A percentile compares a stretch with the other conserved stretches of the same genome.
Conservation (phyloP, 2,888 invertebrate species). For the Ethmia dodecea region DNA sequence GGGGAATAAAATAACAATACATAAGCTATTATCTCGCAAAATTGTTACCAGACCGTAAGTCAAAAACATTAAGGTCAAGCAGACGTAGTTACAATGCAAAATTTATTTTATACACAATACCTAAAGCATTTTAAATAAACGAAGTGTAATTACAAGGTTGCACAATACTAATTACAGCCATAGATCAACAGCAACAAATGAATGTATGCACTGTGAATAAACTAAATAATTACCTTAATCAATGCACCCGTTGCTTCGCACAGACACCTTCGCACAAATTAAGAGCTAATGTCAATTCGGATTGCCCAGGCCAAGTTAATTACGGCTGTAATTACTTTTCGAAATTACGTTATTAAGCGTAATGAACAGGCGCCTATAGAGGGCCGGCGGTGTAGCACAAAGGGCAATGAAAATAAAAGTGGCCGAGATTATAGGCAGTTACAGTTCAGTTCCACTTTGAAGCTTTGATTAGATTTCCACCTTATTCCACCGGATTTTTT, state of each 20-base stretch:
- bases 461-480: no score
- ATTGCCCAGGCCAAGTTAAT: slow-evolving; percentile 24
- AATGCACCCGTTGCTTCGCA: slow-evolving; percentile 17
- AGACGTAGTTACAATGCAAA: no score
- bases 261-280: slow-evolving; percentile 30
- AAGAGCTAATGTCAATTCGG: slow-evolving; percentile 31
- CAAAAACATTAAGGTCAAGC: no score
- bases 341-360: slow-evolving; percentile 51
- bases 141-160: slow-evolving; percentile 4
- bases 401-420: slow-evolving; percentile 14
- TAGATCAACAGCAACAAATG: slow-evolving; percentile 6
- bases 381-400: slow-evolving; percentile 12
- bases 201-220: slow-evolving; percentile 17
- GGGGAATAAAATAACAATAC: no score
- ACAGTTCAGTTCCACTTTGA: no score
- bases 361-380: slow-evolving; percentile 28
- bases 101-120: no score
- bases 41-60: no score
- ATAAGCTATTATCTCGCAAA: no score
- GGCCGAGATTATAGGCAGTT: slow-evolving; percentile 3
- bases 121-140: neutral
- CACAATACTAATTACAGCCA: slow-evolving; percentile 7
- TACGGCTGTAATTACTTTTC: slow-evolving; percentile 48
- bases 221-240: slow-evolving; percentile 27
- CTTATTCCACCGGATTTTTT: no score